These are phyloP conservation scores for Augiades crinisus DNA, from an alignment of 2,888 invertebrate genomes.

Conservation along the genomic window DNA sequence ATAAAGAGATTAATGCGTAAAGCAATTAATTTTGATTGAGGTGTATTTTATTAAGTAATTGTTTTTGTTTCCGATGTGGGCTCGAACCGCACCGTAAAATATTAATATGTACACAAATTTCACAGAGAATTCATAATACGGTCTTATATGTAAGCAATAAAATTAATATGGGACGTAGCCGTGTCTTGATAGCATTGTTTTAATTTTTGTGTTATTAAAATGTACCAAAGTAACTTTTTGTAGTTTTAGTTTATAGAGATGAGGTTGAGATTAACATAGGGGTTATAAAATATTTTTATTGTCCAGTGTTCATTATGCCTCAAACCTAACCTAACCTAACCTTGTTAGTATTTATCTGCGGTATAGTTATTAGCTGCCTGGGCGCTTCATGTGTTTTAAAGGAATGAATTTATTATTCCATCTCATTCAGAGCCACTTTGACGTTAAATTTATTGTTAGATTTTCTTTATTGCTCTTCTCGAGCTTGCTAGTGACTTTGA, in stretches of 20 bases:
- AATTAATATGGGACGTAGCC: not conserved
- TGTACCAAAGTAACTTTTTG: not conserved
- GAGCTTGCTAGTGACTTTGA: slow-evolving; percentile 3
- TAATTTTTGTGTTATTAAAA: not conserved
- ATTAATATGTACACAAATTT: slow-evolving; percentile 46
- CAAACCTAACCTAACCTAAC: slow-evolving; percentile 16
- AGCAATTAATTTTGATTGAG: slow-evolving; percentile 81
- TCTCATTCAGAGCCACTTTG: slow-evolving; percentile 10
- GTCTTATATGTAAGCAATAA: slow-evolving; percentile 2
- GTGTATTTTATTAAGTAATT: slow-evolving; percentile 78
- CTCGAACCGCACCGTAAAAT: slow-evolving; percentile 62
- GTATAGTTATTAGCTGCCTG: slow-evolving; percentile 41
- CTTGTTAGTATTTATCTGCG: slow-evolving; percentile 39
- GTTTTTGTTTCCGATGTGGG: slow-evolving; percentile 68
- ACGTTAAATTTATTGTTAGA: slow-evolving; percentile 15
- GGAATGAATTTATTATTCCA: slow-evolving; percentile 36
- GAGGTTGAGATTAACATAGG: too few relatives aligned
- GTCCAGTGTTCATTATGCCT: slow-evolving; percentile 17
- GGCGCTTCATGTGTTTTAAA: slow-evolving; percentile 40
- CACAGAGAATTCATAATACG: slow-evolving; percentile 28
- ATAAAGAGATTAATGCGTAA: slow-evolving; percentile 80
- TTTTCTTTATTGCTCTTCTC: slow-evolving; percentile 10
- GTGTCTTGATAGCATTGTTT: not conserved
- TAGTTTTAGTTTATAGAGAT: too few relatives aligned
- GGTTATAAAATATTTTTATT: too few relatives aligned